A percentile compares a stretch with the other conserved stretches of the same genome.
phyloP scores from a whole-genome alignment of 2,888 invertebrate species.

The Argyresthia goedartella region DNA sequence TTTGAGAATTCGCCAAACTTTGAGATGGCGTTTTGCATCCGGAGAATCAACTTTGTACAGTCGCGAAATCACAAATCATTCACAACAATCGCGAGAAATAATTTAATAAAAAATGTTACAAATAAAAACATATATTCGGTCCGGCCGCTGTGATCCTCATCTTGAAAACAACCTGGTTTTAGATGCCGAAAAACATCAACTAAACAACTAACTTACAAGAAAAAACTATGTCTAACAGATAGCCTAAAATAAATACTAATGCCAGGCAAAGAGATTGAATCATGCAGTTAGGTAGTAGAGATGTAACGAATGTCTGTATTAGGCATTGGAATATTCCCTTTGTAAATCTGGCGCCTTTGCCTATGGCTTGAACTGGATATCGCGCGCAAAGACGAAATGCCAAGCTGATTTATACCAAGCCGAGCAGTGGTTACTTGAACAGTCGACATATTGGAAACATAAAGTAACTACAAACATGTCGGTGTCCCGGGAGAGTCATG shows the following conservation, averaged over 20 bases:
- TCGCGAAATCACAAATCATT: not conserved
- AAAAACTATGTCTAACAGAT: not conserved
- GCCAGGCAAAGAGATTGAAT: not conserved
- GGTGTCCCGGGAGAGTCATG: too few species aligned
- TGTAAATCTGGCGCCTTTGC: not conserved
- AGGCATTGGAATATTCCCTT: not conserved
- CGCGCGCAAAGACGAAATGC: not conserved
- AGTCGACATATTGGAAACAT: too few species aligned
- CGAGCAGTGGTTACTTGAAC: too few species aligned
- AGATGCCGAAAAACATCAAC: not conserved
- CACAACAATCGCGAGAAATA: not conserved
- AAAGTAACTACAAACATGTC: too few species aligned
- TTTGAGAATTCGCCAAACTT: too few species aligned
- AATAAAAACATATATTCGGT: not conserved
- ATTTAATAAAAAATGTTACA: not conserved
- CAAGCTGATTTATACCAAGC: not conserved
- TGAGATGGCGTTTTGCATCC: too few species aligned
- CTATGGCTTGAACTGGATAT: not conserved
- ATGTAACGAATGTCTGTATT: not conserved
- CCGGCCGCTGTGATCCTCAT: not conserved
- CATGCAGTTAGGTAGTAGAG: not conserved
- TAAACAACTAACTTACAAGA: not conserved
- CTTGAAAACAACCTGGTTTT: not conserved
- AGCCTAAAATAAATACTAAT: conserved; percentile 2
- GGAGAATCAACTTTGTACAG: not conserved